Evolutionary conservation across 2,797 vertebrate genomes (phyloP), one percentile per base, ranked within the genome.

Genomic region (Falco novaeseelandiae): DNA sequence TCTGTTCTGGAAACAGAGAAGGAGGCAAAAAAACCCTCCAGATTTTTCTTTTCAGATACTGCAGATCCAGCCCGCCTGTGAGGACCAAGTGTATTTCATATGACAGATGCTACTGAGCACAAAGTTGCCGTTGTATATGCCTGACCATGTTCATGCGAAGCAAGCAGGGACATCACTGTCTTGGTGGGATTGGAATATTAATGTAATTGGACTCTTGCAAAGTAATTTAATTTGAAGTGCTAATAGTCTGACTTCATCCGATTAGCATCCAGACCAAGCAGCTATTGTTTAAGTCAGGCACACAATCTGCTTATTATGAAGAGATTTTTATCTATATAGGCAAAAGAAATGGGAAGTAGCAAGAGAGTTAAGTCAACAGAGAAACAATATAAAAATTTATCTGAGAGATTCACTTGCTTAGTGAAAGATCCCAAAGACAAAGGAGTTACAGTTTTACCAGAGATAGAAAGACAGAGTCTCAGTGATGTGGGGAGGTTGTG

Each of bases 221-320:
- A 96, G 89, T 92, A 19, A 82, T 94, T 93, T 85, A 46, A 69
- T 96, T 91, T 83, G 61, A 84, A 67, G 82, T 79, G 69, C 76
- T 90, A 59, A 55, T 88, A 76, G 76, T 46, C 87, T 97, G 95
- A 96, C 90, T 96, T 96, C 69, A 94, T 93, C 65, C 0, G 0
- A 73, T 93, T 72, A 90, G 65, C 79, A 91, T 79, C 14, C 49
- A 55, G 51, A 88, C 42, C 72, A 86, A 94, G 67, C 12, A 89
- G 69, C 69, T 48, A 79, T 92, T 96, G 84, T 94, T 96, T 65
- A 57, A 81, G 42, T 65, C 54, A 86, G 72, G 72, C 66, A 49
- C 84, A 93, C 51, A 92, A 16, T 58, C 51, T 81, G 72, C 44
- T 79, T 88, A 54, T 54, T 93, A 82, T 57, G 51, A 76, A 69